Evolutionary conservation across 2,797 vertebrate species (phyloP).

Genomic region (Leptodactylus fallax): DNA sequence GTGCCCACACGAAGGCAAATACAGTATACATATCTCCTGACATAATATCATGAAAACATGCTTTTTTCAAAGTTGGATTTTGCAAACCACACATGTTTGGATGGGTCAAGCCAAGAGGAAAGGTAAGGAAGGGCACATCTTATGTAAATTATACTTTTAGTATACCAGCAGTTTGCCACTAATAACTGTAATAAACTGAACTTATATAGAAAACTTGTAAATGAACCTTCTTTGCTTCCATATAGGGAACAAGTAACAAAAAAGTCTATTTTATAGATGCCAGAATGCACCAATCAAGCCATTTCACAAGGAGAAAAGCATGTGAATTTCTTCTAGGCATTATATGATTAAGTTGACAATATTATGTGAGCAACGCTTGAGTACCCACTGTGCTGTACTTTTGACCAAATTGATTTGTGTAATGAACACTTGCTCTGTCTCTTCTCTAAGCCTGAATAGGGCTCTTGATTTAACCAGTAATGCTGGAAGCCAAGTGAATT

Average conservation of each 20-base stretch:
- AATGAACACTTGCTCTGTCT: conserved; percentile 81
- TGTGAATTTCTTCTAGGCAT: conserved; percentile 77
- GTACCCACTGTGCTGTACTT: conserved; percentile 79
- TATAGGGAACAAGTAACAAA: too few species aligned
- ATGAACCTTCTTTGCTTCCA: conserved; percentile 7
- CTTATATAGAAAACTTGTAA: neutral
- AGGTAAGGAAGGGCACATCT: too few species aligned
- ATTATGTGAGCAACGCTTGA: conserved; percentile 79
- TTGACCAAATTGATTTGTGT: conserved; percentile 85
- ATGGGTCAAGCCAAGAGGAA: too few species aligned
- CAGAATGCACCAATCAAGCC: conserved; percentile 74
- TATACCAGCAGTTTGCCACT: neutral
- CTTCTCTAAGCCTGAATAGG: conserved; percentile 76
- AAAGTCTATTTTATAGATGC: conserved; percentile 63
- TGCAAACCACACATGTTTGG: too few species aligned
- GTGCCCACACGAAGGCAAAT: too few species aligned
- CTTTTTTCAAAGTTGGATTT: too few species aligned
- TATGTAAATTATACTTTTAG: neutral
- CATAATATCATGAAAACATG: too few species aligned
- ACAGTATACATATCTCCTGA: too few species aligned
- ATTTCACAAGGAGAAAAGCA: conserved; percentile 71
- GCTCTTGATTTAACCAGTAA: conserved; percentile 80
- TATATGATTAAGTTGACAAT: conserved; percentile 84
- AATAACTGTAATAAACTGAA: neutral
- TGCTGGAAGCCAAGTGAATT: conserved; percentile 77